Base-by-base conservation (phyloP, 1,140 invertebrate genomes). In the Panagrolaimus sp. region DNA sequence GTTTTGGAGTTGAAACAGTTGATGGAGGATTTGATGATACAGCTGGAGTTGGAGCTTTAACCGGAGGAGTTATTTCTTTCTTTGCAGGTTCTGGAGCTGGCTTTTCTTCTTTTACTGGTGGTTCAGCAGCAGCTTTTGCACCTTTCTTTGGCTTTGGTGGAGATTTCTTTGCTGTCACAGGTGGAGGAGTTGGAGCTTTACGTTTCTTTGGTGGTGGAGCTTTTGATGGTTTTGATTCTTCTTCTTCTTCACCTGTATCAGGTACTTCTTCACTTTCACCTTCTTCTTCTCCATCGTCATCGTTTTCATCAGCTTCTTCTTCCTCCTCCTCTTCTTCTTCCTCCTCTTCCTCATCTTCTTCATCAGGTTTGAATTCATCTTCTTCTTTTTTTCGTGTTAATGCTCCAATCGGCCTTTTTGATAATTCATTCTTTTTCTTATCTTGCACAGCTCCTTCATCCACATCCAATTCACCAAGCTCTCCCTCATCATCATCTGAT, bases 321-420 rank as follows among this genome's bases (percentile, higher is more conserved):
- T 38, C 13, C 23, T 68, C 72, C 27, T 73, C 72, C 9, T 74
- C 72, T n/a, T 68, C 71, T 13, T 73, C 62, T 74, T 45, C 9
- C 46, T 63, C 43, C 48, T 63, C 68, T 53, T 42, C 44, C 14
- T 47, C 42, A 9, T 62, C 61, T 43, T 61, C 44, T n/a, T 72
- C 70, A 25, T 72, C 69, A 38, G 70, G 70, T 20, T 63, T 23
- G 43, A 72, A 72, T 45, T 72, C 71, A 25, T 72, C 71, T 1
- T 31, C 65, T 23, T 71, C 69, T 42, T 38, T 57, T 13, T 43
- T 43, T 38, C 53, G 25, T 5, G 31, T 62, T 7, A 68, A 9
- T 8, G 66, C 66, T 45, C 66, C 62, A 3, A 68, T 48, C 2
- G 66, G 51, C 11, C 66, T 9, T n/a, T n/a, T n/a, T n/a, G n/a